Evolutionary conservation across 2,797 vertebrate species (phyloP).

Genomic region (Adelosebastes latens): DNA sequence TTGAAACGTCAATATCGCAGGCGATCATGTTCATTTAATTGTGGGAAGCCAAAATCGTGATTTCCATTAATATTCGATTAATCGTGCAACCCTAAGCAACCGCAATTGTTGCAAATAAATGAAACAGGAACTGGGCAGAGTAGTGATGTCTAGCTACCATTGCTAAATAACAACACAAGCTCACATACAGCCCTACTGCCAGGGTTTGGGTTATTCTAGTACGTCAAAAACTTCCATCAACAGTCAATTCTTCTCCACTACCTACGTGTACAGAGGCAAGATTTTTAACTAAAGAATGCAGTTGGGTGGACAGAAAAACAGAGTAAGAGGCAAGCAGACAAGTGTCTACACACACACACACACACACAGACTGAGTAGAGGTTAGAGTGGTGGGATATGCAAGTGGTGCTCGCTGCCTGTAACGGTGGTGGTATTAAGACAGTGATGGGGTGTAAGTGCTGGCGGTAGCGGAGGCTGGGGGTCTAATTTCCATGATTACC

Average conservation of each 20-base stretch:
- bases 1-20: too few relatives aligned
- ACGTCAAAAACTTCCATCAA: not conserved
- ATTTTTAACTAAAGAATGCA: not conserved
- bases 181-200: not conserved
- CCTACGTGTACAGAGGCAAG: not conserved
- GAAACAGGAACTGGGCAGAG: not conserved
- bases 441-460: constrained; percentile 64
- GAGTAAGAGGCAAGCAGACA: not conserved
- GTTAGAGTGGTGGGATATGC: constrained; percentile 1
- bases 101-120: constrained; percentile 6
- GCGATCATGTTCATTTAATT: too few relatives aligned
- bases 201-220: not conserved
- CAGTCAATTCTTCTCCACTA: not conserved
- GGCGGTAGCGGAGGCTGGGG: constrained; percentile 64
- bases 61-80: too few relatives aligned
- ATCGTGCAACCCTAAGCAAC: not conserved
- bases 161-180: not conserved
- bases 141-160: not conserved
- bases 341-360: not conserved
- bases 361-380: constrained; percentile 7
- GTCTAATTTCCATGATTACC: constrained; percentile 77
- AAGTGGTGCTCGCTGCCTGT: constrained; percentile 31
- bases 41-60: too few relatives aligned
- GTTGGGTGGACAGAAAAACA: not conserved
- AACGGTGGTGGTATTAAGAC: constrained; percentile 50